Conservation (phyloP, 2,113 vertebrate species). For the Chloropsis cyanopogon region DNA sequence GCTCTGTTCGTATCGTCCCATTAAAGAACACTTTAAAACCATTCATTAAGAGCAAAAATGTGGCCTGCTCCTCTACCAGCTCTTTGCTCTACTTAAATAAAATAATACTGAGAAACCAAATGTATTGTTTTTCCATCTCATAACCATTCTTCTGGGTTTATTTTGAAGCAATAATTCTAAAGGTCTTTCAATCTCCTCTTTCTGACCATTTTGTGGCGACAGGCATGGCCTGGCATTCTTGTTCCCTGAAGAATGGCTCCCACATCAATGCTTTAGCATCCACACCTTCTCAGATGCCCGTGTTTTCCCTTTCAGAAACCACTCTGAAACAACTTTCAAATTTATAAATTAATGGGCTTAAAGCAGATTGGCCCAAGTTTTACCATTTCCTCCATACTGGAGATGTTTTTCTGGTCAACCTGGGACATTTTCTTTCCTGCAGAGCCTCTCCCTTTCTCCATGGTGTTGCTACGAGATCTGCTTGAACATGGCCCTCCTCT, state of each 20-base stretch:
- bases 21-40: not conserved
- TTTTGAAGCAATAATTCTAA: not conserved
- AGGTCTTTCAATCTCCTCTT: not conserved
- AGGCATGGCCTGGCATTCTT: not conserved
- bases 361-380: not conserved
- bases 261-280: not conserved
- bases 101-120: not conserved
- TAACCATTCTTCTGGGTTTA: not conserved
- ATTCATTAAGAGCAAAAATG: not conserved
- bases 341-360: not conserved
- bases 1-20: not conserved
- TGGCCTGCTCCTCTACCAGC: not conserved
- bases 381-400: not conserved
- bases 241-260: not conserved
- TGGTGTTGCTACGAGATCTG: not conserved
- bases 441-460: not conserved
- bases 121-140: not conserved
- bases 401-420: not conserved
- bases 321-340: not conserved
- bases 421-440: not conserved
- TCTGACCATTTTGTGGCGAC: not conserved
- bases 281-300: not conserved
- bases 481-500: not conserved
- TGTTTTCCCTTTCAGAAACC: not conserved
- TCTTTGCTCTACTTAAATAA: not conserved